A percentile compares a stretch with the other conserved stretches of the same genome.
phyloP scores from a whole-genome alignment of 2,888 invertebrate species.

The Diloba caeruleocephala region DNA sequence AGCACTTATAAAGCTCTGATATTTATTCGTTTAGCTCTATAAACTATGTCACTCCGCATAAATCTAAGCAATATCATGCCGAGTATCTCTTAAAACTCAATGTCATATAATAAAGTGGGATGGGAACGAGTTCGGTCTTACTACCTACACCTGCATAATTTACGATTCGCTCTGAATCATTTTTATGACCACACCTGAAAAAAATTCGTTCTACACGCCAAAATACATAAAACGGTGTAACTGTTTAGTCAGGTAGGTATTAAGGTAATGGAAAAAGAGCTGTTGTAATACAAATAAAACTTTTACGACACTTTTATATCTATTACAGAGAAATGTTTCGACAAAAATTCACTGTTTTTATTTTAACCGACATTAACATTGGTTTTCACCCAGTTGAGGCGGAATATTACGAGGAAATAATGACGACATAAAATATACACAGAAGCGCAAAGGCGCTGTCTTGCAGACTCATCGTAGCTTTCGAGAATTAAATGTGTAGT shows the following conservation, averaged over 20 bases:
- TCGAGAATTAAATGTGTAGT: slow-evolving; percentile 20
- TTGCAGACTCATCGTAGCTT: slow-evolving; percentile 13
- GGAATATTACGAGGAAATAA: slow-evolving; percentile 39
- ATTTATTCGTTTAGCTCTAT: slow-evolving; percentile 5
- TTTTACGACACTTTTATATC: slow-evolving; percentile 50
- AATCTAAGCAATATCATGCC: slow-evolving; percentile 31
- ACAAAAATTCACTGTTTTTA: slow-evolving; percentile 21
- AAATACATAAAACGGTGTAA: slow-evolving; percentile 48
- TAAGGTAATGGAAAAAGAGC: slow-evolving; percentile 51
- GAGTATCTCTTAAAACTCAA: slow-evolving; percentile 25
- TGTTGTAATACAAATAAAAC: slow-evolving; percentile 54
- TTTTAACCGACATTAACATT: slow-evolving; percentile 38
- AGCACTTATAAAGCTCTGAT: neutral
- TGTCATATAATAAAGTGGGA: slow-evolving; percentile 35
- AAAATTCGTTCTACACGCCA: slow-evolving; percentile 40
- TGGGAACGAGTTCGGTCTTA: slow-evolving; percentile 11
- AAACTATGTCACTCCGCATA: slow-evolving; percentile 28
- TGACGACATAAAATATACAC: slow-evolving; percentile 32
- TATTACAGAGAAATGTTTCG: slow-evolving; percentile 34
- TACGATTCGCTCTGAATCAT: slow-evolving; percentile 40
- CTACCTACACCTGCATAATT: slow-evolving; percentile 35
- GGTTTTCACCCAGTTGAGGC: slow-evolving; percentile 34
- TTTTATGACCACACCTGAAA: slow-evolving; percentile 49
- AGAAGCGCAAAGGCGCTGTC: slow-evolving; percentile 15
- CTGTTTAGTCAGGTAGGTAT: slow-evolving; percentile 45